phyloP scores from a whole-genome alignment of 1,140 invertebrate species.

The Oedothorax gibbosus region DNA sequence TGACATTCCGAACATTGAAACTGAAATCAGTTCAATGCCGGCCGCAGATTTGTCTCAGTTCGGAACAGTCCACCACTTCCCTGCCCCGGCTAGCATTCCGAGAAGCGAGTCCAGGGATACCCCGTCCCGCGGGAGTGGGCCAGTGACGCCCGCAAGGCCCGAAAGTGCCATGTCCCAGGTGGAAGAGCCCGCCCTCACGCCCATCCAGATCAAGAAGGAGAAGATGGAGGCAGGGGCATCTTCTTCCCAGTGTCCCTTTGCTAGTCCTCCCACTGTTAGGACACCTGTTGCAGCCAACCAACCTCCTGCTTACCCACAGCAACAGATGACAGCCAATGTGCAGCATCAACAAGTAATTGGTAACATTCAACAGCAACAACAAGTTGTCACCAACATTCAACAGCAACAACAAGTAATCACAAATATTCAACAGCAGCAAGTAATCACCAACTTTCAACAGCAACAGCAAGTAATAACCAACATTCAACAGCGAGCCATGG shows the following conservation, averaged over 20 bases:
- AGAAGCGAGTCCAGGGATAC: conserved; percentile 36
- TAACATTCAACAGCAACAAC: too few species aligned
- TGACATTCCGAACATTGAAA: conserved; percentile 17
- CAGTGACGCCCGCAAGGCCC: conserved; percentile 38
- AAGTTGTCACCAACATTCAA: too few species aligned
- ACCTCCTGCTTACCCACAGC: too few species aligned
- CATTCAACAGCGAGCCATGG: too few species aligned
- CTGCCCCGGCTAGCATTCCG: not conserved
- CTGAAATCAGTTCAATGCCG: conserved; percentile 6
- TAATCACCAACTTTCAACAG: too few species aligned
- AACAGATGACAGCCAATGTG: too few species aligned
- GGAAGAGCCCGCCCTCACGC: conserved; percentile 29
- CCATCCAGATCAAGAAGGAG: conserved; percentile 34
- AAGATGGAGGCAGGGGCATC: conserved; percentile 7
- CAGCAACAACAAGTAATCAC: too few species aligned
- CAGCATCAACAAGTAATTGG: too few species aligned
- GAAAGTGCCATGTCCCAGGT: conserved; percentile 49
- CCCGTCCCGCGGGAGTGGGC: conserved; percentile 51
- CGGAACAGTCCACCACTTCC: conserved; percentile 26
- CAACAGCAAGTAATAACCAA: too few species aligned
- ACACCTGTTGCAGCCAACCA: too few species aligned
- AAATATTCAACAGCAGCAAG: too few species aligned
- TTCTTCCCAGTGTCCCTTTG: conserved; percentile 26
- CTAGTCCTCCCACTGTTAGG: not conserved
- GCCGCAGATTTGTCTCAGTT: not conserved